Conservation (phyloP, 2,888 invertebrate genomes). For the Dromius quadrimaculatus region DNA sequence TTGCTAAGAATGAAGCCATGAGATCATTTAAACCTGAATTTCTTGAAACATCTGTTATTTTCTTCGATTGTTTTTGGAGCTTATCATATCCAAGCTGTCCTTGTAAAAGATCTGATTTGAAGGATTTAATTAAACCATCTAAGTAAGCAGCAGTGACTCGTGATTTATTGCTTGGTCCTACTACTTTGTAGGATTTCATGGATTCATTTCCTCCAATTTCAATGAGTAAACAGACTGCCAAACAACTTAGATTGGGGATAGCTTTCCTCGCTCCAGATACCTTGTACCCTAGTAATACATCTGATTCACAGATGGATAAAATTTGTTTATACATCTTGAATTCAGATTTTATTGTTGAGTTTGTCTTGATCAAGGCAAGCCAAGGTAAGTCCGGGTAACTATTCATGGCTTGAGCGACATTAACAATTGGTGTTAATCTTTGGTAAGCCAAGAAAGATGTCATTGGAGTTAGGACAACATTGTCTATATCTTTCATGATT, state of each 20-base stretch:
- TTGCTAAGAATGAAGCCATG: neutral
- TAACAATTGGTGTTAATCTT: neutral
- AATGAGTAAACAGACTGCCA: neutral
- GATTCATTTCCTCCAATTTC: neutral
- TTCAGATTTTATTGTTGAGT: neutral
- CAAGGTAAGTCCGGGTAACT: neutral
- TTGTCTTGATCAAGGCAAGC: neutral
- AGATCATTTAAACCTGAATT: conserved; percentile 1
- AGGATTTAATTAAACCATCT: neutral
- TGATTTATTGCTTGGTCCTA: neutral
- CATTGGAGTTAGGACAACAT: neutral
- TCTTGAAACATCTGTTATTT: neutral
- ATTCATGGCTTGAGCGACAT: neutral
- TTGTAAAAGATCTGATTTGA: neutral
- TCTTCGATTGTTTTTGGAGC: neutral
- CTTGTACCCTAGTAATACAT: neutral
- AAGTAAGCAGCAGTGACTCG: neutral
- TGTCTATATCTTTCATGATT: neutral
- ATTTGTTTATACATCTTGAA: neutral
- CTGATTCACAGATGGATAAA: neutral
- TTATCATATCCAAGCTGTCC: neutral
- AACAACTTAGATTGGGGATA: neutral
- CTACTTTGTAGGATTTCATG: neutral
- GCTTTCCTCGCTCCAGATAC: neutral
- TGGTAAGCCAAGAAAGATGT: neutral